Evolutionary conservation across 2,888 invertebrate species (phyloP).

Genomic region (Mellilla xanthometata): DNA sequence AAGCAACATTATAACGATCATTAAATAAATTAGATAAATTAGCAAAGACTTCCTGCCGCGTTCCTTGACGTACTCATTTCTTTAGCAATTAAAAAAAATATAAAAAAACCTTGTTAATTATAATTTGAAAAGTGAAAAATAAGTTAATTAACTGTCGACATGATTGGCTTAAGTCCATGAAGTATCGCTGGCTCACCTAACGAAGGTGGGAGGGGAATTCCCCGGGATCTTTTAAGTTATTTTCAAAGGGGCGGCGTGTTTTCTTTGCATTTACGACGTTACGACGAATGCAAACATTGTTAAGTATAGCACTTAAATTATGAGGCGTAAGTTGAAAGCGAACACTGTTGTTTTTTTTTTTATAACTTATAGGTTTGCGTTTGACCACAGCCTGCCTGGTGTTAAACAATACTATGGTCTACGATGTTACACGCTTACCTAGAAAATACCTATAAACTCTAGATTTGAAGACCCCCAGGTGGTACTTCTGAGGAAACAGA

Average conservation of each 20-base stretch:
- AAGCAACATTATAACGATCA: too few species aligned
- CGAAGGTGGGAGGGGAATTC: conserved; percentile 34
- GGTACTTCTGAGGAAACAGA: too few species aligned
- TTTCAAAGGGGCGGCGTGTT: conserved; percentile 53
- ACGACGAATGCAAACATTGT: conserved; percentile 58
- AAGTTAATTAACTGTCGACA: conserved; percentile 19
- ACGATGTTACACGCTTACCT: too few species aligned
- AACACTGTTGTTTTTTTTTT: not conserved
- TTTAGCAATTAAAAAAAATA: conserved; percentile 17
- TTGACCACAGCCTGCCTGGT: too few species aligned
- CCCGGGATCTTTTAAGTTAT: conserved; percentile 43
- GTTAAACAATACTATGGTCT: too few species aligned
- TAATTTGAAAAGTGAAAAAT: conserved; percentile 17
- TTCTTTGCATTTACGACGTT: conserved; percentile 51
- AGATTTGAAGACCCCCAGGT: too few species aligned
- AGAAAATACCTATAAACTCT: too few species aligned
- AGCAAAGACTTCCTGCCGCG: not conserved
- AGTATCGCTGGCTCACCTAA: conserved; percentile 36
- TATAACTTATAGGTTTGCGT: too few species aligned
- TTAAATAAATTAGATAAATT: too few species aligned
- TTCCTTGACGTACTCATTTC: conserved; percentile 2
- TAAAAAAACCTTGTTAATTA: conserved; percentile 22
- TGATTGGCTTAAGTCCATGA: conserved; percentile 15
- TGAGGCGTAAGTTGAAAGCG: conserved; percentile 31
- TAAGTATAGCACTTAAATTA: conserved; percentile 54